Percentiles rank a stretch among this genome's conserved stretches.
These are phyloP conservation scores for Chionoecetes opilio DNA, from an alignment of 1,140 invertebrate genomes.

Conservation along the genomic window DNA sequence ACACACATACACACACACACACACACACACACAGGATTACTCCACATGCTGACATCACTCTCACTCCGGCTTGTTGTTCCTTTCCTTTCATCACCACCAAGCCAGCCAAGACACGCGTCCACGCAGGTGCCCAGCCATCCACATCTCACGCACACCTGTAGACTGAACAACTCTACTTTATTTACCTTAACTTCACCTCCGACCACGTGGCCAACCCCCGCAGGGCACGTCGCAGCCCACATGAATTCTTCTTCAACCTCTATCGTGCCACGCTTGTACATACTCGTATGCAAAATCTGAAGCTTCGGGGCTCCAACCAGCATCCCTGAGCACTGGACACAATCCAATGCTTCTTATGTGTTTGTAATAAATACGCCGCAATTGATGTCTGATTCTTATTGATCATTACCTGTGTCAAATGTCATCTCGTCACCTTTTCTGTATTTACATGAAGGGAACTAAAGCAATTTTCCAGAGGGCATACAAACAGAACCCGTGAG, in stretches of 20 bases:
- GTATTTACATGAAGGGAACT: too few species aligned
- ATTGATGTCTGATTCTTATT: background rate
- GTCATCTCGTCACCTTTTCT: too few species aligned
- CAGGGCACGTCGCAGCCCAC: constrained; percentile 42
- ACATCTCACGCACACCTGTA: background rate
- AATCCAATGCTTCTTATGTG: constrained; percentile 49
- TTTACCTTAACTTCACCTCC: background rate
- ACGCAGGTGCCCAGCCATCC: background rate
- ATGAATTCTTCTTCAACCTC: background rate
- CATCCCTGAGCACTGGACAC: constrained; percentile 45
- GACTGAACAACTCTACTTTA: background rate
- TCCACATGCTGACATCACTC: background rate
- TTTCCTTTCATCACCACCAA: background rate
- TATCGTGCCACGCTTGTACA: constrained; percentile 41
- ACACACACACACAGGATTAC: background rate
- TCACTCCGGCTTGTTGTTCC: background rate
- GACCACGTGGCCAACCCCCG: background rate
- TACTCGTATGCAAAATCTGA: constrained; percentile 29
- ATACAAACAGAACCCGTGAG: too few species aligned
- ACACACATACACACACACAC: background rate
- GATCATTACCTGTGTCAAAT: background rate
- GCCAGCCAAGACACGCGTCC: background rate
- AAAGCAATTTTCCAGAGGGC: too few species aligned
- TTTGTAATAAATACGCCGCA: constrained; percentile 58
- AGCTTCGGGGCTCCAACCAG: constrained; percentile 49